phyloP scores from a whole-genome alignment of 2,888 invertebrate species.

The Andrena haemorrhoa region DNA sequence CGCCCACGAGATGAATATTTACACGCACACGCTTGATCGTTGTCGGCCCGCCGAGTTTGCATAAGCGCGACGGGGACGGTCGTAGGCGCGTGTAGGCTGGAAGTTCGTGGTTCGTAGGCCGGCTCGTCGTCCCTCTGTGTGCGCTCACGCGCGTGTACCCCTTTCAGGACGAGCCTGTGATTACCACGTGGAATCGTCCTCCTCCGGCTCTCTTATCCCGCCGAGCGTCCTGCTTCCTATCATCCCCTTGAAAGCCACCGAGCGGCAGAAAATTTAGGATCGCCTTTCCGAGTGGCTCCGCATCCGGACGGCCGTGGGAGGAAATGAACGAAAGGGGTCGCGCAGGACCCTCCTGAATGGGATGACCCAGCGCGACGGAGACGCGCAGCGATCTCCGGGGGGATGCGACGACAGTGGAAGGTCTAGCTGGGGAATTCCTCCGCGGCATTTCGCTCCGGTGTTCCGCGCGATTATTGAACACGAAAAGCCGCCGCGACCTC shows the following conservation, averaged over 20 bases:
- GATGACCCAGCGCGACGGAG: slow-evolving; percentile 22
- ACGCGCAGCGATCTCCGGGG: background rate
- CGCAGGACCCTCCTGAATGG: slow-evolving; percentile 3
- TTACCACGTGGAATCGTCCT: slow-evolving; percentile 52
- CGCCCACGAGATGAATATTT: slow-evolving; percentile 58
- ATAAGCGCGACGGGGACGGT: slow-evolving; percentile 9
- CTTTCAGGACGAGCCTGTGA: slow-evolving; percentile 49
- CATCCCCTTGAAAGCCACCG: slow-evolving; percentile 24
- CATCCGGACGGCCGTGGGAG: slow-evolving; percentile 44
- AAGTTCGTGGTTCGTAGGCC: background rate
- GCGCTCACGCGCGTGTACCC: slow-evolving; percentile 52
- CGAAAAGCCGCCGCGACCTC: background rate
- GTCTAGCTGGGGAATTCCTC: background rate
- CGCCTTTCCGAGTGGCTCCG: slow-evolving; percentile 59
- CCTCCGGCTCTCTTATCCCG: slow-evolving; percentile 25
- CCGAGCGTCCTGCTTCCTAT: slow-evolving; percentile 16
- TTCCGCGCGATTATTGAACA: slow-evolving; percentile 10
- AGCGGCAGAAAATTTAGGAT: slow-evolving; percentile 61
- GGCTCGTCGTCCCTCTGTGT: slow-evolving; percentile 39
- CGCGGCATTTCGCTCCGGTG: background rate
- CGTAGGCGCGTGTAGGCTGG: slow-evolving; percentile 7
- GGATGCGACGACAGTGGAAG: background rate
- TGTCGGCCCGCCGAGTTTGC: slow-evolving; percentile 22
- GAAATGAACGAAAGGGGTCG: slow-evolving; percentile 56
- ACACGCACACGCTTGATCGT: slow-evolving; percentile 56